A percentile compares a stretch with the other conserved stretches of the same genome.
phyloP scores from a whole-genome alignment of 2,888 invertebrate species.

The Sturmia bella region DNA sequence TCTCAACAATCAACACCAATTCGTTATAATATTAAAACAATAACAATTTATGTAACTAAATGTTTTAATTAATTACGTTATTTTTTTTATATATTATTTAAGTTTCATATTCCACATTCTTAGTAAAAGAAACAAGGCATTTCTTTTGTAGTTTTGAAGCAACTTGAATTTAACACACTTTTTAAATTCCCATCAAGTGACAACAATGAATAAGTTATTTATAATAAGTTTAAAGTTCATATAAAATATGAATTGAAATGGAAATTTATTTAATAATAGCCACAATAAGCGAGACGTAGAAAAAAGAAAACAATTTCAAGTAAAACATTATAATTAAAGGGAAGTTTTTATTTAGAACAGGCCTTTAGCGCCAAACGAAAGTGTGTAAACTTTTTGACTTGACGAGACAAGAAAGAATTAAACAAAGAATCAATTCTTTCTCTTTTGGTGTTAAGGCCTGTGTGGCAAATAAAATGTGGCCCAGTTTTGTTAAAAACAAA shows the following conservation, averaged over 20 bases:
- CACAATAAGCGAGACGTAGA: not conserved
- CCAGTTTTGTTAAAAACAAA: not conserved
- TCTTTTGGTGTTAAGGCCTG: too few species aligned
- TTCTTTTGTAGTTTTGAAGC: conserved; percentile 48
- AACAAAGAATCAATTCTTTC: too few species aligned
- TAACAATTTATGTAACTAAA: conserved; percentile 7
- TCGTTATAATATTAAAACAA: conserved; percentile 39
- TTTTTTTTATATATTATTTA: conserved; percentile 40
- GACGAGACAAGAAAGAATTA: too few species aligned
- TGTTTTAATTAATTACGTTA: conserved; percentile 51
- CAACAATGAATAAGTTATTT: conserved; percentile 14
- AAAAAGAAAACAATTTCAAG: not conserved
- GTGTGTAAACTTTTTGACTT: too few species aligned
- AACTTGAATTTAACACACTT: conserved; percentile 18
- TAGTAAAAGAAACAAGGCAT: not conserved
- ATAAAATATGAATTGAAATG: conserved; percentile 54
- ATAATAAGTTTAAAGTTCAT: conserved; percentile 38
- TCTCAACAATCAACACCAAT: conserved; percentile 67
- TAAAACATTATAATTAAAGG: too few species aligned
- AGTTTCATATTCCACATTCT: conserved; percentile 45
- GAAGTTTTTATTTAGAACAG: too few species aligned
- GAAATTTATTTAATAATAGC: not conserved
- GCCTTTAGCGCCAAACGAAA: too few species aligned
- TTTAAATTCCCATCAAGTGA: conserved; percentile 4
- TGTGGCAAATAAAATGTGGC: too few species aligned